A percentile compares a stretch with the other conserved stretches of the same genome.
Conservation (phyloP, 2,797 vertebrate species). For the Erpetoichthys calabaricus region DNA sequence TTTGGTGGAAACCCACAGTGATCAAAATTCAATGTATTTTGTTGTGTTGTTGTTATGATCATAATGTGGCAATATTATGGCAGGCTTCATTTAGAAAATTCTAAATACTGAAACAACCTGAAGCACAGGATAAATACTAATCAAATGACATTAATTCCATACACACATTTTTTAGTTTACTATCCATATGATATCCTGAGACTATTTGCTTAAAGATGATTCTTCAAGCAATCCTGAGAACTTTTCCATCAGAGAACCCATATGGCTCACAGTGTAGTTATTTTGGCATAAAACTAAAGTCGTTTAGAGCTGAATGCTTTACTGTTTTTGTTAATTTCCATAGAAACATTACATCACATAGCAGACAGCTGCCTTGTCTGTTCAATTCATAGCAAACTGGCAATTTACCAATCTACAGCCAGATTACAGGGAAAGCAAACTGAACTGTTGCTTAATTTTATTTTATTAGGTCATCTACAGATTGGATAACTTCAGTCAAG, state of each 20-base stretch:
- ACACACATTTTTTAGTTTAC: no score
- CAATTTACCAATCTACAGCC: constrained; percentile 31
- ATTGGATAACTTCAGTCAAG: no score
- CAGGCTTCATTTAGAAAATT: no score
- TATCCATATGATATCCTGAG: no score
- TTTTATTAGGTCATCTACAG: no score
- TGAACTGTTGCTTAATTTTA: constrained; percentile 21
- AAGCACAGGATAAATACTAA: no score
- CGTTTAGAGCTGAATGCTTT: constrained; percentile 48
- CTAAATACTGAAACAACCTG: no score
- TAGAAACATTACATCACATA: constrained; percentile 59
- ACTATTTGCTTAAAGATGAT: neutral
- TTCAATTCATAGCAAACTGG: constrained; percentile 51
- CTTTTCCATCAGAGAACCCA: constrained; percentile 43
- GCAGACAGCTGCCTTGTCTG: constrained; percentile 56
- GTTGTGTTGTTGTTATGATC: no score
- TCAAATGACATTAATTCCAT: no score
- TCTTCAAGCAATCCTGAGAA: constrained; percentile 12
- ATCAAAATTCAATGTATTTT: no score
- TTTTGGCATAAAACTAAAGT: constrained; percentile 49
- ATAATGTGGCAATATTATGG: no score
- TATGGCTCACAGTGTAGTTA: constrained; percentile 52
- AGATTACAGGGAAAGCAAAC: constrained; percentile 37
- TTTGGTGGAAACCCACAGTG: no score
- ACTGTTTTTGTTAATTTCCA: constrained; percentile 68